phyloP scores from a whole-genome alignment of 2,888 invertebrate species.

The Latheticus oryzae region DNA sequence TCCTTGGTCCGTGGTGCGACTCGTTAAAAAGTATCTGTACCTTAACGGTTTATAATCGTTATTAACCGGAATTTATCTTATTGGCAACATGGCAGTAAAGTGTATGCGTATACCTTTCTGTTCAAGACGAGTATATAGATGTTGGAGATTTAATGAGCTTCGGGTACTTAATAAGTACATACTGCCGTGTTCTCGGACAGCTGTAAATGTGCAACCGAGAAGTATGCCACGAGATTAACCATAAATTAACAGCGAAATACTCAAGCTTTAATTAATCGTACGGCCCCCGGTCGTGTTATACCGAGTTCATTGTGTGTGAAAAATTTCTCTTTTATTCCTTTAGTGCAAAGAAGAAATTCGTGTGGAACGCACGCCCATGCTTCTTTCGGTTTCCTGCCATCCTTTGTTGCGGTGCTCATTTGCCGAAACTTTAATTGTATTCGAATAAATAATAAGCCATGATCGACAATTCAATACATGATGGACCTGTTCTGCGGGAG shows the following conservation, averaged over 20 bases:
- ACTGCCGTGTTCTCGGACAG: constrained; percentile 34
- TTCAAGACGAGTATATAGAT: constrained; percentile 38
- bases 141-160: constrained; percentile 39
- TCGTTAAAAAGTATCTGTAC: constrained; percentile 52
- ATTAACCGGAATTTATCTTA: constrained; percentile 40
- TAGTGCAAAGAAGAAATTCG: constrained; percentile 21
- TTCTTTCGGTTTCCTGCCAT: constrained; percentile 41
- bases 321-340: constrained; percentile 38
- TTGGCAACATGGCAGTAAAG: constrained; percentile 28
- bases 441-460: constrained; percentile 60
- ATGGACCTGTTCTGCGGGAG: constrained; percentile 57
- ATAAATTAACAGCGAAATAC: constrained; percentile 39
- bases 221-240: constrained; percentile 36
- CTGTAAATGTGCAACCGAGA: constrained; percentile 35
- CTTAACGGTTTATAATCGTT: constrained; percentile 53
- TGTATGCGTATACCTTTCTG: constrained; percentile 29
- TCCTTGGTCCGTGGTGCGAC: constrained; percentile 51
- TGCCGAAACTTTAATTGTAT: constrained; percentile 62
- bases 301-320: constrained; percentile 31
- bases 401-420: constrained; percentile 56
- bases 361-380: constrained; percentile 32
- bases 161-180: constrained; percentile 36
- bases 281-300: constrained; percentile 33
- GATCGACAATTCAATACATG: constrained; percentile 62
- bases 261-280: constrained; percentile 39